These are phyloP conservation scores for Platyscapa corneri DNA, from an alignment of 1,140 invertebrate genomes.

Conservation along the genomic window DNA sequence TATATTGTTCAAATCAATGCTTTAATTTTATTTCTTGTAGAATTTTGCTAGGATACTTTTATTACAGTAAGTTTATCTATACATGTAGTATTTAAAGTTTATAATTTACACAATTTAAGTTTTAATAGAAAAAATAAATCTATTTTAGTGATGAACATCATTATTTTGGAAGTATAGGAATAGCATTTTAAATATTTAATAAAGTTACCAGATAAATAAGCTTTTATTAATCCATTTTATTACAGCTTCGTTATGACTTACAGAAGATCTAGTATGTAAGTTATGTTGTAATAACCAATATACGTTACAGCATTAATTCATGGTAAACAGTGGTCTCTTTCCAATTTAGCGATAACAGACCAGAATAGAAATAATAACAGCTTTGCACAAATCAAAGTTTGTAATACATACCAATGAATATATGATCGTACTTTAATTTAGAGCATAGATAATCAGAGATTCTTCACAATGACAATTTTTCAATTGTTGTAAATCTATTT, in stretches of 20 bases:
- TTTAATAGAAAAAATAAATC: no score
- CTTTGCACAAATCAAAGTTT: slow-evolving; percentile 53
- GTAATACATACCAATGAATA: slow-evolving; percentile 66
- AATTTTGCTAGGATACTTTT: no score
- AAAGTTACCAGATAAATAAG: slow-evolving; percentile 60
- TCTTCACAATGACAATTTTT: slow-evolving; percentile 37
- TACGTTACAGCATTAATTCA: slow-evolving; percentile 66
- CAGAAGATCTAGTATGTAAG: slow-evolving; percentile 65
- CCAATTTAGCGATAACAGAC: slow-evolving; percentile 53
- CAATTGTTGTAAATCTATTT: slow-evolving; percentile 16
- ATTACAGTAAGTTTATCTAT: no score
- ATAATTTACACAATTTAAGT: no score
- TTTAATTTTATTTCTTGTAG: no score
- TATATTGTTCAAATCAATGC: no score
- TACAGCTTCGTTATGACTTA: slow-evolving; percentile 67
- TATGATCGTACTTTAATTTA: slow-evolving; percentile 65
- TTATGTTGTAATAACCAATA: slow-evolving; percentile 66
- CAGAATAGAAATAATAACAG: slow-evolving; percentile 59
- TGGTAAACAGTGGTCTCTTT: slow-evolving; percentile 51
- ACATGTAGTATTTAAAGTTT: no score
- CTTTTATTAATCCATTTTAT: slow-evolving; percentile 70
- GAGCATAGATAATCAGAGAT: slow-evolving; percentile 48
- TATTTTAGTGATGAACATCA: no score
- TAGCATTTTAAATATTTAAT: neutral
- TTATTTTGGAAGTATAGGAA: neutral